These are phyloP conservation scores for Sphaerophoria rueppellii DNA, from an alignment of 2,888 invertebrate species.

Conservation along the genomic window DNA sequence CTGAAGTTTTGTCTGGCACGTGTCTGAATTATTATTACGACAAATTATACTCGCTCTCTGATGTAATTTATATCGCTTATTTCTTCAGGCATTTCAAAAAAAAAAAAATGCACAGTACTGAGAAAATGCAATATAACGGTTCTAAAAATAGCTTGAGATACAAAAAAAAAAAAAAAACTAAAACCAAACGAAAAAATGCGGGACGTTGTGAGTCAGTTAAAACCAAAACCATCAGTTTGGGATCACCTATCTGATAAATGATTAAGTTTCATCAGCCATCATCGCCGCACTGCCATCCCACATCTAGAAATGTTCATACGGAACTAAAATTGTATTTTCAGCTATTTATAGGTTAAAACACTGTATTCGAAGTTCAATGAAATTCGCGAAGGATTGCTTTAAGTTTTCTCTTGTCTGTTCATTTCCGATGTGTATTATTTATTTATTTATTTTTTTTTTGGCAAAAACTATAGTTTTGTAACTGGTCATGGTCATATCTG, in stretches of 20 bases:
- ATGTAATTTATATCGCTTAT: conserved; percentile 17
- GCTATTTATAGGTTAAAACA: conserved; percentile 44
- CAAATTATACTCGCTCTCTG: not conserved
- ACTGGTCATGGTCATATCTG: conserved; percentile 42
- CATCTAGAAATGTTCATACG: conserved; percentile 41
- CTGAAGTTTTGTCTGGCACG: conserved; percentile 23
- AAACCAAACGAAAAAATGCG: conserved; percentile 39
- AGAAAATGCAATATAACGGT: conserved; percentile 29
- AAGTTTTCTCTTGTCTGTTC: not conserved
- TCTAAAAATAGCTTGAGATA: conserved; percentile 42
- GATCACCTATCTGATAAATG: conserved; percentile 44
- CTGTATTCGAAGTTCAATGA: conserved; percentile 64
- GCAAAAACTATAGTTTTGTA: conserved; percentile 40
- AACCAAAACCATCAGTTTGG: conserved; percentile 37
- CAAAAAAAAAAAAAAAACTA: not conserved
- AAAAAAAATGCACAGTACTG: conserved; percentile 9
- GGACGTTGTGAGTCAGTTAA: conserved; percentile 26
- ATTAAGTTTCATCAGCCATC: conserved; percentile 55
- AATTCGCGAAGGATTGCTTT: conserved; percentile 37
- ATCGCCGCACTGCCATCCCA: conserved; percentile 28
- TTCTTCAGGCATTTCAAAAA: not conserved
- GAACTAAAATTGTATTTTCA: conserved; percentile 7
- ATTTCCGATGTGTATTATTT: too few relatives aligned
- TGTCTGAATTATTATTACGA: conserved; percentile 17
- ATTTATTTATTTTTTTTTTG: conserved; percentile 19